phyloP scores from a whole-genome alignment of 2,888 invertebrate genomes.

The Leptura quadrifasciata region DNA sequence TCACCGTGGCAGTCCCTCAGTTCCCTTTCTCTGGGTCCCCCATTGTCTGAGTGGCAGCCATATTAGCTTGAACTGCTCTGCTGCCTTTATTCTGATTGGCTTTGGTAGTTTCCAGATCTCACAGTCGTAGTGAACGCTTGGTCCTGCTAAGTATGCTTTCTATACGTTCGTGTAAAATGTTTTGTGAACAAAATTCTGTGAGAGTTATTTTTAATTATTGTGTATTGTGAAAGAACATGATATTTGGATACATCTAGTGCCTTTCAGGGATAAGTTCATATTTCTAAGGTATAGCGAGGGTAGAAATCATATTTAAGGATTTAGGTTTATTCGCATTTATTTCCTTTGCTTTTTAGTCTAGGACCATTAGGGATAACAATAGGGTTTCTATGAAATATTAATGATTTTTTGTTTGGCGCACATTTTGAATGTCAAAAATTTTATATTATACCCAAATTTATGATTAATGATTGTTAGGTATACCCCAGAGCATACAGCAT shows the following conservation, averaged over 20 bases:
- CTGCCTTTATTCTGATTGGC: conserved; percentile 74
- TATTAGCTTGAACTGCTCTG: conserved; percentile 74
- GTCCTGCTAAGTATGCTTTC: conserved; percentile 66
- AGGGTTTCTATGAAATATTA: conserved; percentile 76
- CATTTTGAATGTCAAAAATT: conserved; percentile 72
- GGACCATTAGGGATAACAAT: conserved; percentile 70
- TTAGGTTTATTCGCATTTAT: conserved; percentile 49
- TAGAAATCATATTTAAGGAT: conserved; percentile 41
- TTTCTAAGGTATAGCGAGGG: conserved; percentile 53
- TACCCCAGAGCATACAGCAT: conserved; percentile 71
- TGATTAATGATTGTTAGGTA: conserved; percentile 72
- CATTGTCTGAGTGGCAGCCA: conserved; percentile 74
- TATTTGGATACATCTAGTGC: conserved; percentile 52
- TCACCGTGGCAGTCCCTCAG: conserved; percentile 66
- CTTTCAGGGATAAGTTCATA: conserved; percentile 51
- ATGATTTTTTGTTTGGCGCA: conserved; percentile 73
- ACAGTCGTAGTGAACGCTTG: conserved; percentile 68
- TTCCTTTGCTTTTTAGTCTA: conserved; percentile 57
- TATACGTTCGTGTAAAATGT: conserved; percentile 64
- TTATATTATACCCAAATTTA: conserved; percentile 72
- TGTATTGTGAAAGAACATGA: conserved; percentile 60
- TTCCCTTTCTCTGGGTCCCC: conserved; percentile 73
- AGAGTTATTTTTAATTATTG: conserved; percentile 58
- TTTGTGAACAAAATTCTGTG: conserved; percentile 65
- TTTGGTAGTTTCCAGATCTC: conserved; percentile 72